A percentile compares a stretch with the other conserved stretches of the same genome.
Evolutionary conservation across 2,113 vertebrate species (phyloP).

Genomic region (Bujurquina vittata): DNA sequence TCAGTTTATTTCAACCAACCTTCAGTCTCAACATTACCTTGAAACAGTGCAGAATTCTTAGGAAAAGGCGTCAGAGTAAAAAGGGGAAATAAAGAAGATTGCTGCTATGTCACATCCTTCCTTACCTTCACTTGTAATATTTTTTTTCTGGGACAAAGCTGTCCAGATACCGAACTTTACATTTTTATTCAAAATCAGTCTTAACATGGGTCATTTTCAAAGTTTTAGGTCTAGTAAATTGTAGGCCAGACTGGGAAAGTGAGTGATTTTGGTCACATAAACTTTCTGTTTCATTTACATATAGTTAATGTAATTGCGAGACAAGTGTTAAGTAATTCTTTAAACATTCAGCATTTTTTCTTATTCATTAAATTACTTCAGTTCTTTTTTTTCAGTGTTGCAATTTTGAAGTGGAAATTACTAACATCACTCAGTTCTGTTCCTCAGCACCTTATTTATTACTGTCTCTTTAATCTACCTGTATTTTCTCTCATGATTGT

Average conservation of each 20-base stretch:
- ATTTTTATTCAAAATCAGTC: neutral
- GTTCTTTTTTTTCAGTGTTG: neutral
- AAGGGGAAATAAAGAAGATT: neutral
- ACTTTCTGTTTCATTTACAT: neutral
- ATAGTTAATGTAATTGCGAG: neutral
- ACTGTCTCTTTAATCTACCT: neutral
- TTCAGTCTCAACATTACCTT: neutral
- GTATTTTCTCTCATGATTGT: neutral
- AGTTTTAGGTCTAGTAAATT: neutral
- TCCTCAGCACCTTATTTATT: neutral
- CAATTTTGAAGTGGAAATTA: neutral
- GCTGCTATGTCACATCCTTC: neutral
- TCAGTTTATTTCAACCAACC: neutral
- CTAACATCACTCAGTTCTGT: constrained; percentile 29
- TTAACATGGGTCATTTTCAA: neutral
- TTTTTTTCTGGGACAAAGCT: neutral
- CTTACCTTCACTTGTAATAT: neutral
- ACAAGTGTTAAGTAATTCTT: neutral
- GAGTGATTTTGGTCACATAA: neutral
- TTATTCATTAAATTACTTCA: neutral
- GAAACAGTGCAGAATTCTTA: neutral
- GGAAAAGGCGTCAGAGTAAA: neutral
- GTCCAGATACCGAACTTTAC: neutral
- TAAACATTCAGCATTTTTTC: neutral
- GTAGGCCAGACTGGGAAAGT: neutral